Conservation (phyloP, 1,140 invertebrate species). For the Aporrectodea caliginosa region DNA sequence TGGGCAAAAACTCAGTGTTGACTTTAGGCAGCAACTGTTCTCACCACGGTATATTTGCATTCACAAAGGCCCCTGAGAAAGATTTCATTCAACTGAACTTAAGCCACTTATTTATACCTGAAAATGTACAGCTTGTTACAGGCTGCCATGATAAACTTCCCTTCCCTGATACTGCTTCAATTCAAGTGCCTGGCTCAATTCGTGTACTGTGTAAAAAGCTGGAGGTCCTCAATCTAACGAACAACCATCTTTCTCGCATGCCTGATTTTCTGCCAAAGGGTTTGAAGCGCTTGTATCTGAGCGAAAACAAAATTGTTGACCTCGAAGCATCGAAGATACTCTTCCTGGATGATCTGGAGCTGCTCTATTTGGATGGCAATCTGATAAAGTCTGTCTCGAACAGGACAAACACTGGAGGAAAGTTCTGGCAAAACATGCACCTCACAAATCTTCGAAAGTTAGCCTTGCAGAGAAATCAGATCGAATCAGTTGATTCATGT, state of each 20-base stretch:
- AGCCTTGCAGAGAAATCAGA: conserved; percentile 28
- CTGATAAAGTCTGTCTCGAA: conserved; percentile 17
- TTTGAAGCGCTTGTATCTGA: neutral
- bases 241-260: neutral
- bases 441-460: conserved; percentile 20
- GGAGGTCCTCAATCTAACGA: neutral
- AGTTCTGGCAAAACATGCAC: neutral
- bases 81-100: too few species aligned
- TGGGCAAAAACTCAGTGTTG: too few species aligned
- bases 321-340: neutral
- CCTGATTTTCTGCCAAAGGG: neutral
- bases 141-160: too few species aligned
- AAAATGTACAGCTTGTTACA: too few species aligned
- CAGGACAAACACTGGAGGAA: neutral
- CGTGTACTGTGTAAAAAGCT: too few species aligned
- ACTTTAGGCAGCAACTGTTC: too few species aligned
- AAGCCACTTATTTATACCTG: too few species aligned
- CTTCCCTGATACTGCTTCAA: too few species aligned
- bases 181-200: too few species aligned
- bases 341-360: neutral
- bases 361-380: conserved; percentile 32
- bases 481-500: conserved; percentile 11
- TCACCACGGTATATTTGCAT: too few species aligned
- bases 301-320: neutral
- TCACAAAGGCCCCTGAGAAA: too few species aligned